Evolutionary conservation across 2,888 invertebrate species (phyloP), one percentile per base, ranked within the genome.

Genomic region (Diloba caeruleocephala): DNA sequence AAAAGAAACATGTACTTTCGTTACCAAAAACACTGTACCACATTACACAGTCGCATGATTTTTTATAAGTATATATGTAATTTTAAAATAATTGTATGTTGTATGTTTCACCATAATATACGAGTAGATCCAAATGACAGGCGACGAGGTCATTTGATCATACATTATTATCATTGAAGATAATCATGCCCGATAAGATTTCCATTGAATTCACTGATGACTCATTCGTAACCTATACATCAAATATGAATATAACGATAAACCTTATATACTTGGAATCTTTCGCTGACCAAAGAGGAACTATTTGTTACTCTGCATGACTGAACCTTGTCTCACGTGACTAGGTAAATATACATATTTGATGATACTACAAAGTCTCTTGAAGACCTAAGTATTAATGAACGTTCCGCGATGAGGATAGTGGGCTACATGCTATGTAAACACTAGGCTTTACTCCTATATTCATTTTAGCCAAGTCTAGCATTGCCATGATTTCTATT

Each of bases 381-480:
- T 31, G 33, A 38, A 51, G 44, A 33, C 51, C 32, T n/a, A n/a
- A 23, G 45, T 31, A 33, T 33, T 21, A 46, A 49, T 39, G 28
- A 13, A 51, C 33, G 44, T 14, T 42, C 34, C n/a, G 51, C 42
- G 63, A 38, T 51, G 37, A 63, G 69, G 56, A 46, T 38, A 68
- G 45, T 54, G 29, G 63, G 63, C 26, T 46, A 48, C 13, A 31
- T n/a, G 53, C 17, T 10, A 10, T 29, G 21, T 31, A 26, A 17
- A 32, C 52, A 29, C 39, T 23, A 43, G 2, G 17, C n/a, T n/a
- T n/a, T n/a, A n/a, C n/a, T n/a, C n/a, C n/a, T n/a, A 21, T 49
- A 13, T 21, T 34, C 13, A 38, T 52, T 51, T 14, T 15, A 45
- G 10, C 28, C 13, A 2, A 37, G 32, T 36, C 26, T 14, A 4